Evolutionary conservation across 2,797 vertebrate genomes (phyloP), one percentile per base, ranked within the genome.

Genomic region (Tauraco hartlaubi): DNA sequence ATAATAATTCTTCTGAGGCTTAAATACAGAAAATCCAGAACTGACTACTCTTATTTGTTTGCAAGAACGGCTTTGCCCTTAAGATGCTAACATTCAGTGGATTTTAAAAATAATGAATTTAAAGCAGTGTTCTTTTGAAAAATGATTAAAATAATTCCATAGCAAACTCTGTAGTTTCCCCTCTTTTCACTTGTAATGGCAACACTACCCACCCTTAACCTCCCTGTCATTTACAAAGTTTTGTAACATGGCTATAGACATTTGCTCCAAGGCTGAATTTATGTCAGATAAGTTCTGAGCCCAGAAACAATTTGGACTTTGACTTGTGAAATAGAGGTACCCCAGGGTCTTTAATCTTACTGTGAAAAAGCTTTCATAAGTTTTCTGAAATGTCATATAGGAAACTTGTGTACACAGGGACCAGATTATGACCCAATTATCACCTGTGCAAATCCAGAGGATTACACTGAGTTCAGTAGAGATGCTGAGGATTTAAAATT

Each of bases 401-500:
- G 64, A 91, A 90, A 84, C 6, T 6, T 4, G 1, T 17, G 9
- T 29, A 58, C 74, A 59, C 33, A 55, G 58, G 58, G 58, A 80
- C 25, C 23, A 63, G 55, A 92, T 90, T 88, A 85, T 81, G 77
- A 84, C 49, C 79, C 58, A 90, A 4, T 94, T 91, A 69, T 69
- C 49, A 86, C 72, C 63, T 77, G 67, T 88, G 61, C 56, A 88
- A 94, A 95, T 69, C 59, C 81, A 64, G 59, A 89, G 43, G 51
- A 93, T 80, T 78, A 33, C 16, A 37, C 9, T 74, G 48, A 84
- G 39, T 87, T 92, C 66, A 84, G 4, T 64, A 54, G 68, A 55
- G 75, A 66, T 37, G 54, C 19, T 85, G 75, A 63, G 76, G 83
- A 80, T 91, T 85, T 75, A 35, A 88, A 95, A 62, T 41, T 0